phyloP scores from a whole-genome alignment of 2,888 invertebrate species.

The Thymelicus sylvestris region DNA sequence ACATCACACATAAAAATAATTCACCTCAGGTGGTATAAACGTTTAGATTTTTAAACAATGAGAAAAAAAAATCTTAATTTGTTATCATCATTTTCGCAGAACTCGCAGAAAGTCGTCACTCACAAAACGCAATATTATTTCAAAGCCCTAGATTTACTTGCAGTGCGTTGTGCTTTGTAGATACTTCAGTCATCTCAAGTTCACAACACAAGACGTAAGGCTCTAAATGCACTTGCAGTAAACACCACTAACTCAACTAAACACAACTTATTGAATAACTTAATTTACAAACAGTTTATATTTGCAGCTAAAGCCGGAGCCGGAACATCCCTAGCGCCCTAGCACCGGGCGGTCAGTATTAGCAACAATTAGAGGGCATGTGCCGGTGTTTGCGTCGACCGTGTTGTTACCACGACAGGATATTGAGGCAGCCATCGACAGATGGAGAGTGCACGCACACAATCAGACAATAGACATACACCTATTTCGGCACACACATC shows the following conservation, averaged over 20 bases:
- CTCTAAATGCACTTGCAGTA: neutral
- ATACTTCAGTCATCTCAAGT: no score
- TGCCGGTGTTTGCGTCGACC: constrained; percentile 32
- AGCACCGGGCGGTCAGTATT: constrained; percentile 14
- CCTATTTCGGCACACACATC: neutral
- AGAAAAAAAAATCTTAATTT: no score
- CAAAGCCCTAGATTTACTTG: no score
- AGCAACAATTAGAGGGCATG: constrained; percentile 32
- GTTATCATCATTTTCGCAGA: no score
- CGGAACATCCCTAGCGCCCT: constrained; percentile 17
- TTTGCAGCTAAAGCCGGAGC: neutral
- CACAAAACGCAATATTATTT: no score
- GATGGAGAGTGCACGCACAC: constrained; percentile 6
- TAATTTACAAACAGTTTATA: neutral
- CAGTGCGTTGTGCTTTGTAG: no score
- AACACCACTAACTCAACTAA: neutral
- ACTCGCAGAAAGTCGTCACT: no score
- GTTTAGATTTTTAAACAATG: no score
- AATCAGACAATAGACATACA: neutral
- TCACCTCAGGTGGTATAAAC: no score
- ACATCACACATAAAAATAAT: no score
- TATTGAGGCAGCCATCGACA: constrained; percentile 14
- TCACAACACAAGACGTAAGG: neutral
- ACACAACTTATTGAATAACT: neutral
- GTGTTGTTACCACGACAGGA: constrained; percentile 30